Percentiles rank a stretch among this genome's conserved stretches.
Conservation (phyloP, 2,888 invertebrate genomes). For the Agrenia bidenticulata region DNA sequence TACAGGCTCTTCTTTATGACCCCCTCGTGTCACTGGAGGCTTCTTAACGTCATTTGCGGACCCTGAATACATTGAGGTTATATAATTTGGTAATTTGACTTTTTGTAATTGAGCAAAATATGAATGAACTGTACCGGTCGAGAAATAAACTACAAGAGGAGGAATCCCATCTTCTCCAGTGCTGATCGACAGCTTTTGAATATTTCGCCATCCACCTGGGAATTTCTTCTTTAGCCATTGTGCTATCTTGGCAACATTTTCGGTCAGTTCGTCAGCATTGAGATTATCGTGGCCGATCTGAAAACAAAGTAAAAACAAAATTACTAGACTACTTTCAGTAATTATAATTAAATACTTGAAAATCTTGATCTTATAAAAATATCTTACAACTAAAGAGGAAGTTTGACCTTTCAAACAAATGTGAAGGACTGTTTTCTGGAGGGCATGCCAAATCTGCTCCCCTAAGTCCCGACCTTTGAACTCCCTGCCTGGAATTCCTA, state of each 20-base stretch:
- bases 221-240: constrained; percentile 35
- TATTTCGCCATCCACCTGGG: constrained; percentile 50
- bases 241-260: constrained; percentile 39
- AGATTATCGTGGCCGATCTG: constrained; percentile 48
- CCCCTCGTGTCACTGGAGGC: constrained; percentile 22
- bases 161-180: constrained; percentile 31
- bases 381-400: constrained; percentile 43
- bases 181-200: constrained; percentile 39
- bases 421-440: constrained; percentile 45
- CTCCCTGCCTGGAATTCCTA: constrained; percentile 40
- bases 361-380: too few species aligned
- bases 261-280: constrained; percentile 32
- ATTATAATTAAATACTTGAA: too few species aligned
- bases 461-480: constrained; percentile 29
- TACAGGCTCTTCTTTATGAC: constrained; percentile 10
- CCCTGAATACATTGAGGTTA: constrained; percentile 25
- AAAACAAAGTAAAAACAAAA: constrained; percentile 14
- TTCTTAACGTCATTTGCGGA: constrained; percentile 34
- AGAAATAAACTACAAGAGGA: constrained; percentile 44
- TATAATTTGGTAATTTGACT: too few species aligned
- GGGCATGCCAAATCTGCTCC: constrained; percentile 36
- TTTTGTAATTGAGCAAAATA: neutral
- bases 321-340: neutral
- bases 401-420: constrained; percentile 42
- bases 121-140: constrained; percentile 29